phyloP scores from a whole-genome alignment of 2,888 invertebrate species.

The Ochropacha duplaris region DNA sequence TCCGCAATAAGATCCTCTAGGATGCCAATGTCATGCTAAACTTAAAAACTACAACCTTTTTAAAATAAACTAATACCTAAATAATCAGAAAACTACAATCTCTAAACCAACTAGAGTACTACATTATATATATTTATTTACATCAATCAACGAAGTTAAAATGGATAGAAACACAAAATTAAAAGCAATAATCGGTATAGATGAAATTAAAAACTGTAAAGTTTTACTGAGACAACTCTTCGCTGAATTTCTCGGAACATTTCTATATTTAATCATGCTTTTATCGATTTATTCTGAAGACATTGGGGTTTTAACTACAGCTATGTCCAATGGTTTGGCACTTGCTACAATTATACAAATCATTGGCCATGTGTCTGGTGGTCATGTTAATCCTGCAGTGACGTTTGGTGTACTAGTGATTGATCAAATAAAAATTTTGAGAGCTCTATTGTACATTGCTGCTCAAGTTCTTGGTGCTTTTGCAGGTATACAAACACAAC shows the following conservation, averaged over 20 bases:
- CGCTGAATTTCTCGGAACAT: slow-evolving; percentile 37
- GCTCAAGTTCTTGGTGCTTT: slow-evolving; percentile 36
- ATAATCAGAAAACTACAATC: not conserved
- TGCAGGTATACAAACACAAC: slow-evolving; percentile 22
- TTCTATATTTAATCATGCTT: slow-evolving; percentile 16
- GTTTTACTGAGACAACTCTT: slow-evolving; percentile 29
- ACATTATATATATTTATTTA: not conserved
- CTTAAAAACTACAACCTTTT: too few relatives aligned
- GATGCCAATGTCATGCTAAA: too few relatives aligned
- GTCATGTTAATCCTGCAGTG: slow-evolving; percentile 44
- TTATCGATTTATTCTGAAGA: not conserved
- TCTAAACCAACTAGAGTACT: slow-evolving; percentile 5
- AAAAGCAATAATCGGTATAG: slow-evolving; percentile 21
- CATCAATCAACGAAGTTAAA: not conserved
- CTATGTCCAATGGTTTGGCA: slow-evolving; percentile 30
- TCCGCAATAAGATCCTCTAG: too few relatives aligned
- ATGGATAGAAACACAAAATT: not conserved
- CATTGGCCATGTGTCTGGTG: slow-evolving; percentile 40
- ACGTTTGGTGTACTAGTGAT: slow-evolving; percentile 34
- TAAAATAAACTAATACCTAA: too few relatives aligned
- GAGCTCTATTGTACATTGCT: slow-evolving; percentile 34
- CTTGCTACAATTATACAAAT: slow-evolving; percentile 33
- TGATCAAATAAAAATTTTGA: slow-evolving; percentile 35
- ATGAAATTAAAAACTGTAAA: slow-evolving; percentile 27
- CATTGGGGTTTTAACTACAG: slow-evolving; percentile 11